Evolutionary conservation across 2,113 vertebrate genomes (phyloP).

Genomic region (Alouatta palliata): DNA sequence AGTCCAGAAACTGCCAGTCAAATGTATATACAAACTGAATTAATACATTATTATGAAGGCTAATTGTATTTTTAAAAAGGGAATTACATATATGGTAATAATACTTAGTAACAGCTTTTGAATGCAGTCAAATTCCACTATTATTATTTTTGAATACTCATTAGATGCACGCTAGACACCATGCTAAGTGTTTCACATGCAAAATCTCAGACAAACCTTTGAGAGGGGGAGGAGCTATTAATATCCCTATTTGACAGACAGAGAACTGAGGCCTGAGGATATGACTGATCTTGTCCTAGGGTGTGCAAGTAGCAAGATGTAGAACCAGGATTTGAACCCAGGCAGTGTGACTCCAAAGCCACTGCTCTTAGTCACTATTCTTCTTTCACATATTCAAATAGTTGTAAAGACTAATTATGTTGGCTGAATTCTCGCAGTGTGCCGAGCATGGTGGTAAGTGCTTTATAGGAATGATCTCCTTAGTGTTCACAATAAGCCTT

Average conservation of each 20-base stretch:
- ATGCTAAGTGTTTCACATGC: neutral
- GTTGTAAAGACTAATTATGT: neutral
- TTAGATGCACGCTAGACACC: neutral
- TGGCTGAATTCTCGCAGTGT: neutral
- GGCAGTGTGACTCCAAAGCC: neutral
- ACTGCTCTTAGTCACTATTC: neutral
- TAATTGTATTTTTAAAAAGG: neutral
- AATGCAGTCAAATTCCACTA: neutral
- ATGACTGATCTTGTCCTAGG: neutral
- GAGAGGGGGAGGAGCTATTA: neutral
- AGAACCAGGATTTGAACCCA: neutral
- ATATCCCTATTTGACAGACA: neutral
- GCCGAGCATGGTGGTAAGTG: neutral
- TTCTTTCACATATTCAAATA: neutral
- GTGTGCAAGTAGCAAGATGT: neutral
- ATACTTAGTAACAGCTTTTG: neutral
- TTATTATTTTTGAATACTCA: neutral
- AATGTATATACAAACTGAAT: conserved; percentile 7
- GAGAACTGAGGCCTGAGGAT: neutral
- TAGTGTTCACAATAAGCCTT: neutral
- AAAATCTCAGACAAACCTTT: neutral
- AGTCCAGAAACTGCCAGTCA: neutral
- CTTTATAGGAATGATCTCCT: neutral
- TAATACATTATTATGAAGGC: neutral
- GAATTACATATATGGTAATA: neutral